A percentile compares a stretch with the other conserved stretches of the same genome.
Evolutionary conservation across 2,113 vertebrate genomes (phyloP).

Genomic region (Actenoides lindsayi): DNA sequence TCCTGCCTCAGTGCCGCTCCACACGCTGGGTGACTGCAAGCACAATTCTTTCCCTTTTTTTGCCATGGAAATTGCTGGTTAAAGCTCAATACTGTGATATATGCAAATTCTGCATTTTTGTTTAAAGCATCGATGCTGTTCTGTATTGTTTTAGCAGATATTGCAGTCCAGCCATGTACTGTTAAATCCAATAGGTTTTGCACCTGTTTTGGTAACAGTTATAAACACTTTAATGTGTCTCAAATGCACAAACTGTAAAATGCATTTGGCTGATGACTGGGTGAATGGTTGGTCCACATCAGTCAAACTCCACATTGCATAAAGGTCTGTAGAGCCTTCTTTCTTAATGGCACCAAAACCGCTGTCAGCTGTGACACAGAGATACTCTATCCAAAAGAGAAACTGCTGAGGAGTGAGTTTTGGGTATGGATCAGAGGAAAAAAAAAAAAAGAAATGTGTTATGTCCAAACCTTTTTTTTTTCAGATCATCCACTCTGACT

Average conservation of each 20-base stretch:
- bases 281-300: accelerated
- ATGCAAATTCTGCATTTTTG: not conserved
- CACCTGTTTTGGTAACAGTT: not conserved
- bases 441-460: not conserved
- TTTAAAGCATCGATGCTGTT: not conserved
- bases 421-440: not conserved
- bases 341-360: not conserved
- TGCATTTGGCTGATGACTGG: not conserved
- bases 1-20: constrained; percentile 26
- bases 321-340: not conserved
- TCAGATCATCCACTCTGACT: not conserved
- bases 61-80: not conserved
- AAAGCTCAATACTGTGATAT: not conserved
- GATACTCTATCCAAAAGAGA: not conserved
- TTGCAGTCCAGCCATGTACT: not conserved
- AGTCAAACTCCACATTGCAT: not conserved
- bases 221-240: not conserved
- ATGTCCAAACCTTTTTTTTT: not conserved
- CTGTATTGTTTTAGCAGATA: not conserved
- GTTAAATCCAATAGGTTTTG: not conserved
- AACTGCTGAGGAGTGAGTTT: not conserved
- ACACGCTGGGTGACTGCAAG: not conserved
- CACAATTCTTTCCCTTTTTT: not conserved
- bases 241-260: not conserved
- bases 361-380: not conserved